A percentile compares a stretch with the other conserved stretches of the same genome.
Conservation (phyloP, 2,797 vertebrate genomes). For the Bufotes viridis region DNA sequence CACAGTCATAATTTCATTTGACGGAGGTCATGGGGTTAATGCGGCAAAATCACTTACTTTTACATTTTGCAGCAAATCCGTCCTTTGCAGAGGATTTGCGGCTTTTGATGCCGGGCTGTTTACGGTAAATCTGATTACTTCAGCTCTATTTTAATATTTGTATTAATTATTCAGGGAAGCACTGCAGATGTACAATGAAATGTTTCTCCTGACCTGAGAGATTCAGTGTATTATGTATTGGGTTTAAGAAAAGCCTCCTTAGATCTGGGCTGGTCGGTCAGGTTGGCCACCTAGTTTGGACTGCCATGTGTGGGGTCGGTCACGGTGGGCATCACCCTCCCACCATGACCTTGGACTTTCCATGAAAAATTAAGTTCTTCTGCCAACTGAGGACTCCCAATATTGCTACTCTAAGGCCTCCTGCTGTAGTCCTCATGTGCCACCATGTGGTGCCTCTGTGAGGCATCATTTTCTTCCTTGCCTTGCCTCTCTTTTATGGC, state of each 20-base stretch:
- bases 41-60: conserved; percentile 2
- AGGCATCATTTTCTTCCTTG: neutral
- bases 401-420: no score
- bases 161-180: conserved; percentile 58
- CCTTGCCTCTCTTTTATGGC: no score
- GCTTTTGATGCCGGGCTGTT: neutral
- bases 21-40: conserved; percentile 40
- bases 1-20: conserved; percentile 25
- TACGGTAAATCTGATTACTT: conserved; percentile 49
- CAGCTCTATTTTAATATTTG: conserved; percentile 51
- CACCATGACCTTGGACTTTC: neutral
- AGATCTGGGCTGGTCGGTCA: no score
- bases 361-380: neutral
- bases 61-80: neutral
- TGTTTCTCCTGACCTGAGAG: conserved; percentile 26
- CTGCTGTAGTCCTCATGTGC: neutral
- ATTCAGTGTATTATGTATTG: neutral
- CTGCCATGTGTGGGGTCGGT: neutral
- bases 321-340: neutral
- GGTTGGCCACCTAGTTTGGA: neutral
- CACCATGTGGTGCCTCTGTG: neutral
- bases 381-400: neutral
- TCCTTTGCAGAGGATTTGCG: neutral
- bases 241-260: neutral
- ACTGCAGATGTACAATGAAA: conserved; percentile 43